Evolutionary conservation across 2,888 invertebrate species (phyloP), one percentile per base, ranked within the genome.

Genomic region (Dryobotodes eremita): DNA sequence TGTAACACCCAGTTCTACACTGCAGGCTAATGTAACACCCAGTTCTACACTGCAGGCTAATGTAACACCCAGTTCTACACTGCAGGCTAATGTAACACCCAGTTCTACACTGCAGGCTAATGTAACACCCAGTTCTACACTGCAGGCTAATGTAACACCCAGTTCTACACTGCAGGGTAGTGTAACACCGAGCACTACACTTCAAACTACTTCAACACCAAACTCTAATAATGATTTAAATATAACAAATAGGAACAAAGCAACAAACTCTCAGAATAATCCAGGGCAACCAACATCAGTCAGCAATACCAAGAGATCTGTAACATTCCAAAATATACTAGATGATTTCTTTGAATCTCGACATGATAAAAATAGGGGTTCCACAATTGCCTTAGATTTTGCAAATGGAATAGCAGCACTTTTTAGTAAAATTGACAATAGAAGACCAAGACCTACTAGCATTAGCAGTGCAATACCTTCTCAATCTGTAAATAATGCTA

Each of bases 351-450:
- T 86, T 59, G 1, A 11, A 11, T 13, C 2, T 36, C 2, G 1
- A n/a, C 1, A 0, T 10, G 17, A 7, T 36, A 23, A 1, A 59
- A 10, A 1, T 10, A 2, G 0, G 5, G 2, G 2, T 6, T 0
- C 8, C 42, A 4, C 17, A 66, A 8, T 0, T 8, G 0, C n/a
- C 50, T 4, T 6, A 17, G 17, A 36, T 42, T 26, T 1, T 20
- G 10, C 46, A 46, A 10, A 46, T 46, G 46, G 13, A 48, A 1
- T 65, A 15, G 13, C 55, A 31, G 1, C 10, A 17, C 3, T 79
- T 53, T 2, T 20, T 11, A n/a, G 2, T 20, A 0, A 20, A 2
- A 11, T 36, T 0, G 0, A 7, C 2, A 26, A 36, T 55, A 42
- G 13, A 23, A 36, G 10, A 53, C 11, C 55, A 26, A 69, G 8